Evolutionary conservation across 2,797 vertebrate species (phyloP), one percentile per base, ranked within the genome.

Genomic region (Pipistrellus kuhlii): DNA sequence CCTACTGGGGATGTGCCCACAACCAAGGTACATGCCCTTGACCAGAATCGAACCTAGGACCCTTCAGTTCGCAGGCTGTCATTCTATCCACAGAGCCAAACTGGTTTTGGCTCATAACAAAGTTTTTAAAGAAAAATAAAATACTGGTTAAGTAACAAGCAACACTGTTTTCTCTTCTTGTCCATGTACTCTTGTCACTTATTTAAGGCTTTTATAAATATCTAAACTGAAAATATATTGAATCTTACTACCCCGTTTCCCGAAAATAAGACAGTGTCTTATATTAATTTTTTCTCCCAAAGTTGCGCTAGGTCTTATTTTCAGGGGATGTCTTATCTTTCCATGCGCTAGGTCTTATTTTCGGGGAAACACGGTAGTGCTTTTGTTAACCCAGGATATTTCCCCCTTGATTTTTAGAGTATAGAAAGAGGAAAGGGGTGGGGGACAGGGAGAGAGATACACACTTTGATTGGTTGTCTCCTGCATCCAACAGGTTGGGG

Each of bases 201-300:
- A 91, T 12, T 80, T 73, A 95, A 83, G 35, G 71, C 21, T 86
- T 84, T 88, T 76, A 64, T 62, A 92, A 88, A 38, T 69, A 92
- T 18, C 30, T 82, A 53, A 92, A 59, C 23, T 46, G 89, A 81
- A 96, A 75, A 87, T 53, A 75, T 15, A 81, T 2, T 35, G 59
- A 87, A 14, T 69, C 20, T 9, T 25, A 81, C 46, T 20, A 41
- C 6, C 6, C 38, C 7, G 38, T 41, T 41, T 41, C 38, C 38
- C 6, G 38, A 41, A 41, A 41, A 41, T 41, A 41, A 41, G 38
- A 41, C 38, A 7, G 38, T 41, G 38, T 41, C 38, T 41, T 41
- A 41, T 41, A 41, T 41, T 41, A 41, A 41, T 41, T 41, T 41
- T 41, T 41, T 41, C 38, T 41, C 38, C 38, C 38, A 41, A 41